These are phyloP conservation scores for Trichonephila clavipes DNA, from an alignment of 1,140 invertebrate species.

Conservation along the genomic window DNA sequence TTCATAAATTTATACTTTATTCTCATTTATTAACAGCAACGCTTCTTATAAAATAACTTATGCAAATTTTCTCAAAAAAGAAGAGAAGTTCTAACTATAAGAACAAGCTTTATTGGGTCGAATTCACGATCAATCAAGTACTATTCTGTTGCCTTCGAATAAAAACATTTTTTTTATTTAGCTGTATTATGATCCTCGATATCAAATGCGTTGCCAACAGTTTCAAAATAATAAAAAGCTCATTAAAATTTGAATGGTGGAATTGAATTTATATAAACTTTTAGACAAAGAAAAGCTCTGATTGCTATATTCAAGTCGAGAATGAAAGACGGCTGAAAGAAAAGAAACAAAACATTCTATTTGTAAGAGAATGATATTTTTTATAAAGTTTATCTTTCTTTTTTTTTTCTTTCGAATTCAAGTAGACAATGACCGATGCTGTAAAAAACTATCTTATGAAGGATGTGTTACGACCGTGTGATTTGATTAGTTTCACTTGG, in stretches of 20 bases:
- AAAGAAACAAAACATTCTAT: background rate
- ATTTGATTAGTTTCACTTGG: no score
- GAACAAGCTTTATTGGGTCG: background rate
- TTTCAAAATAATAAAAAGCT: background rate
- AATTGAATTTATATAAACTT: background rate
- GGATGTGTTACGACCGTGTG: no score
- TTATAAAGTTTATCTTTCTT: background rate
- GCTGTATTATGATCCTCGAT: background rate
- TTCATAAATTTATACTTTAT: no score
- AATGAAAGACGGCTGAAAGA: background rate
- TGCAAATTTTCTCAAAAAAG: background rate
- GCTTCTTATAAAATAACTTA: background rate
- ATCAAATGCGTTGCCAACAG: background rate
- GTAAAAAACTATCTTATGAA: no score
- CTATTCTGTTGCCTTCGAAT: background rate
- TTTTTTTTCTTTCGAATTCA: no score
- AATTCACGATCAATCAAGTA: background rate
- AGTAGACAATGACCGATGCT: no score
- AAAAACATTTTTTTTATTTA: background rate
- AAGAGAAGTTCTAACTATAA: background rate
- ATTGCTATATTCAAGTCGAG: background rate
- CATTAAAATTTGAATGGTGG: constrained; percentile 41
- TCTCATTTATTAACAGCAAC: background rate
- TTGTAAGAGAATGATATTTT: background rate
- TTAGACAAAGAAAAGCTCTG: background rate